phyloP scores from a whole-genome alignment of 2,797 vertebrate species.

The Euphonia xanthogaster region DNA sequence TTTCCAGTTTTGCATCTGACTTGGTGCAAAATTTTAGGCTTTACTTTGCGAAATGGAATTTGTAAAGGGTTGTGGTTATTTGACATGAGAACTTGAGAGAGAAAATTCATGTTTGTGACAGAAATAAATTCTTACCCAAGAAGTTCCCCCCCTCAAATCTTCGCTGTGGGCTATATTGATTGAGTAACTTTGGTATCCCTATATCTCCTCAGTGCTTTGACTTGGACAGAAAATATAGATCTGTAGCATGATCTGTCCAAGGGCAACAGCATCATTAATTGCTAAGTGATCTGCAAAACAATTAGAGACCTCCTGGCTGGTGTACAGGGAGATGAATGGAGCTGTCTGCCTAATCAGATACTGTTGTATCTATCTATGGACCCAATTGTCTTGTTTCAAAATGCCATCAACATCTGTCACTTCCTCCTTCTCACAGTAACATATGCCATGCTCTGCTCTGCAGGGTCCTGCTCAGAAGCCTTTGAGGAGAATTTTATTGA shows the following conservation, averaged over 20 bases:
- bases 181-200: constrained; percentile 42
- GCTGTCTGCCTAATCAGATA: constrained; percentile 61
- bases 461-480: neutral
- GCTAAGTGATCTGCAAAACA: constrained; percentile 73
- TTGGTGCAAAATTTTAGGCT: neutral
- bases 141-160: neutral
- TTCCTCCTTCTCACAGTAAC: neutral
- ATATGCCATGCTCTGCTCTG: neutral
- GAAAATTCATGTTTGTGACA: neutral
- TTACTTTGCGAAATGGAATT: neutral
- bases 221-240: constrained; percentile 63
- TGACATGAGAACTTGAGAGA: neutral
- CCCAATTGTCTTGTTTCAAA: constrained; percentile 7
- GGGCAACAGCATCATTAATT: constrained; percentile 71
- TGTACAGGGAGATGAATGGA: constrained; percentile 52
- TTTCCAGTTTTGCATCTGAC: neutral
- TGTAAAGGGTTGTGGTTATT: neutral
- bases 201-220: constrained; percentile 40
- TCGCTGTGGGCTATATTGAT: constrained; percentile 40
- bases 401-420: constrained; percentile 14
- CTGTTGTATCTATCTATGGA: neutral
- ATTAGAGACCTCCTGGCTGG: constrained; percentile 63
- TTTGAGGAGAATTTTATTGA: neutral
- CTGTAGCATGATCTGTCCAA: constrained; percentile 54
- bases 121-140: neutral